Percentiles rank a stretch among this genome's conserved stretches.
These are phyloP conservation scores for Drusus annulatus DNA, from an alignment of 1,140 invertebrate species.

Conservation along the genomic window DNA sequence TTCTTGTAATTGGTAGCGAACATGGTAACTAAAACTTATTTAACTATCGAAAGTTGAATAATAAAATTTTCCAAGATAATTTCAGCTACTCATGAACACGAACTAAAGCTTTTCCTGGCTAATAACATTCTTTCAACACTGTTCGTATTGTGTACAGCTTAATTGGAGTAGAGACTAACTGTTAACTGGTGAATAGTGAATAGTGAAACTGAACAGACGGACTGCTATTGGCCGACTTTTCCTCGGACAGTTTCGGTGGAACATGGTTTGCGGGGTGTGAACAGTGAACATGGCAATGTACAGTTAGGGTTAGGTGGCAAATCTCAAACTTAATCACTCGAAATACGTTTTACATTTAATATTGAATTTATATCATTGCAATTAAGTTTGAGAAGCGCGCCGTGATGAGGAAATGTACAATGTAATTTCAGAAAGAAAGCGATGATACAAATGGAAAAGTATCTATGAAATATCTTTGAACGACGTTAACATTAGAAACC, in stretches of 20 bases:
- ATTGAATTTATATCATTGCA: background rate
- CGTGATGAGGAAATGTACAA: background rate
- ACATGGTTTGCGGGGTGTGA: background rate
- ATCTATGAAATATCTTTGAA: too few species aligned
- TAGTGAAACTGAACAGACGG: background rate
- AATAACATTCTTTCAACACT: too few species aligned
- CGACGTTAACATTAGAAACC: background rate
- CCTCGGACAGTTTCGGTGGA: background rate
- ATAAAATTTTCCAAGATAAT: too few species aligned
- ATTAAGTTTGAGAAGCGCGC: background rate
- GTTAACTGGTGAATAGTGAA: too few species aligned
- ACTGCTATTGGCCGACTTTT: background rate
- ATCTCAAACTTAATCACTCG: background rate
- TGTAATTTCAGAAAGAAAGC: background rate
- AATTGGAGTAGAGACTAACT: too few species aligned
- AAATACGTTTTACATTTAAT: background rate
- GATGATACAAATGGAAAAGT: background rate
- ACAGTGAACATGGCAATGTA: background rate
- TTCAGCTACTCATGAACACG: too few species aligned
- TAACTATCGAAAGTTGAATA: too few species aligned
- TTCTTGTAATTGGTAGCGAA: too few species aligned
- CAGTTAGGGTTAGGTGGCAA: slow-evolving; percentile 2
- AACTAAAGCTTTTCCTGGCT: too few species aligned
- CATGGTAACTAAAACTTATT: too few species aligned
- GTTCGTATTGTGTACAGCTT: too few species aligned